Percentiles rank a stretch among this genome's conserved stretches.
Evolutionary conservation across 2,888 invertebrate genomes (phyloP).

Genomic region (Conops quadrifasciatus): DNA sequence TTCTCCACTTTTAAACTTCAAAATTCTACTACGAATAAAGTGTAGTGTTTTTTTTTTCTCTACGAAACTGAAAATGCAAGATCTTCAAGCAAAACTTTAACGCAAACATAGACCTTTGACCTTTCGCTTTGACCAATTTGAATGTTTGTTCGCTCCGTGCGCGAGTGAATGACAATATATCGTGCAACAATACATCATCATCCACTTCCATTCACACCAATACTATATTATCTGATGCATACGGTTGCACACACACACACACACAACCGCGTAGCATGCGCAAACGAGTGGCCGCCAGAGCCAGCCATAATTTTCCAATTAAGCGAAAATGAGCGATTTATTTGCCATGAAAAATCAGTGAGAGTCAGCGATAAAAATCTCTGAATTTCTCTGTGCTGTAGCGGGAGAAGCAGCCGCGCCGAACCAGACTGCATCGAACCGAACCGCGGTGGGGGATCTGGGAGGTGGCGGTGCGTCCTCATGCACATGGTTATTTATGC

Average conservation of each 20-base stretch:
- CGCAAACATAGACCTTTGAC: too few relatives aligned
- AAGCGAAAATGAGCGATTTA: conserved; percentile 66
- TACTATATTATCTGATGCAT: background rate
- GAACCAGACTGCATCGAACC: background rate
- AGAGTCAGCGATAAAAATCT: conserved; percentile 66
- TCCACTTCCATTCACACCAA: background rate
- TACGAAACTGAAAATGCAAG: too few relatives aligned
- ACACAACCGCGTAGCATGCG: background rate
- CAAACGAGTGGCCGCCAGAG: background rate
- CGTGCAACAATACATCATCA: background rate
- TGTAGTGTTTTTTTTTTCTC: too few relatives aligned
- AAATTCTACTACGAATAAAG: too few relatives aligned
- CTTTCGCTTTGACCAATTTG: too few relatives aligned
- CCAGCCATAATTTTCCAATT: conserved; percentile 65
- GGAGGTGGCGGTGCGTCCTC: conserved; percentile 23
- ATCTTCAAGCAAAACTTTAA: too few relatives aligned
- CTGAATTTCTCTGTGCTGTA: conserved; percentile 53
- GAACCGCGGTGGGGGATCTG: background rate
- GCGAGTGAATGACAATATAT: background rate
- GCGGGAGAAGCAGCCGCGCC: background rate
- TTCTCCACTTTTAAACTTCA: too few relatives aligned
- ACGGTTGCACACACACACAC: background rate
- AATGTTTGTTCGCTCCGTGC: background rate
- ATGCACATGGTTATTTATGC: background rate
- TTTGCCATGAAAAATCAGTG: conserved; percentile 66